Conservation (phyloP, 2,797 vertebrate species). For the Cetoscarus ocellatus region DNA sequence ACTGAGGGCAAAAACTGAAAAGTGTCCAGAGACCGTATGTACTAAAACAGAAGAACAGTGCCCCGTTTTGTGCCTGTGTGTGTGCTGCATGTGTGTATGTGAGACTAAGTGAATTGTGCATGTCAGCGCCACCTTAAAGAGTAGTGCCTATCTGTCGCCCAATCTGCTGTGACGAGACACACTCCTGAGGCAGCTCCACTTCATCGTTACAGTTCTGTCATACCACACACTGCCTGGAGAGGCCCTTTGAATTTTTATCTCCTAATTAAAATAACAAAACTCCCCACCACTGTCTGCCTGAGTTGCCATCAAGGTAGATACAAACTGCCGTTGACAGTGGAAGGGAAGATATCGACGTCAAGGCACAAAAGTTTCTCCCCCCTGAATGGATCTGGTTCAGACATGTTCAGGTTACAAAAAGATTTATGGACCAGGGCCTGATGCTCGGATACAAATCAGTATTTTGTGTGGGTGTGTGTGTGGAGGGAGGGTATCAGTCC, state of each 20-base stretch:
- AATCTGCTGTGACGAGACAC: slow-evolving; percentile 83
- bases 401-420: slow-evolving; percentile 68
- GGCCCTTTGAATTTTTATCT: slow-evolving; percentile 88
- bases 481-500: slow-evolving; percentile 56
- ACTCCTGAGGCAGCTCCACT: slow-evolving; percentile 82
- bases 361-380: slow-evolving; percentile 72
- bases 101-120: slow-evolving; percentile 29
- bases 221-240: slow-evolving; percentile 87
- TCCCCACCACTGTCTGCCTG: slow-evolving; percentile 81
- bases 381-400: slow-evolving; percentile 68
- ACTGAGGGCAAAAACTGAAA: too few relatives aligned
- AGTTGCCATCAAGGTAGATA: slow-evolving; percentile 86
- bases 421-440: slow-evolving; percentile 63
- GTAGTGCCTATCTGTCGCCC: slow-evolving; percentile 80
- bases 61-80: slow-evolving; percentile 25
- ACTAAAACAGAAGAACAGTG: too few relatives aligned
- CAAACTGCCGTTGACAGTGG: slow-evolving; percentile 81
- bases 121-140: slow-evolving; percentile 79
- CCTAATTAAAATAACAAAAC: slow-evolving; percentile 90
- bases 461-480: slow-evolving; percentile 27
- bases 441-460: slow-evolving; percentile 67
- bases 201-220: slow-evolving; percentile 87
- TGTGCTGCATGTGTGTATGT: slow-evolving; percentile 1
- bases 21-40: too few relatives aligned
- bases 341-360: slow-evolving; percentile 69